Evolutionary conservation across 37 sponge, comb jelly and placozoan species (phyloP).

Genomic region (Chondrilla cf. caribensis): DNA sequence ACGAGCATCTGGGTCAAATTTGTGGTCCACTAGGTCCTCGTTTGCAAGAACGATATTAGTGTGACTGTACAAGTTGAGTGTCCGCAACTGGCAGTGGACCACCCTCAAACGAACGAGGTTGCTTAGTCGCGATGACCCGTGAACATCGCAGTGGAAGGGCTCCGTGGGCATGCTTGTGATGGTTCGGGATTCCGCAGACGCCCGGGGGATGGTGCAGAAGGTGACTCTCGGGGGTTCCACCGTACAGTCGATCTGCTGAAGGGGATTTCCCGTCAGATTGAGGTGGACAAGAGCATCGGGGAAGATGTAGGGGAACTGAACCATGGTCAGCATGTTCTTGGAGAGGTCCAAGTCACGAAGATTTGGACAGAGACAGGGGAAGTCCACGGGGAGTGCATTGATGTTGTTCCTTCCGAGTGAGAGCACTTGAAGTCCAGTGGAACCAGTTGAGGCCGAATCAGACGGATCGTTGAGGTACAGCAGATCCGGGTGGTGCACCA

Average conservation of each 20-base stretch:
- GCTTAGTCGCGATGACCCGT: conserved; percentile 26
- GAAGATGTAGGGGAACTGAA: conserved; percentile 51
- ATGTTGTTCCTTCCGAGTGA: conserved; percentile 68
- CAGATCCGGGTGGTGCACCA: conserved; percentile 43
- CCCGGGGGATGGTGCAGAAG: background rate
- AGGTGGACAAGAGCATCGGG: conserved; percentile 56
- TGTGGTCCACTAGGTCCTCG: background rate
- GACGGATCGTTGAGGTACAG: conserved; percentile 32
- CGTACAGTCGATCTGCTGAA: conserved; percentile 42
- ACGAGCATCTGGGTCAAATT: background rate
- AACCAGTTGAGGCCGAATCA: conserved; percentile 26
- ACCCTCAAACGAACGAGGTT: conserved; percentile 49
- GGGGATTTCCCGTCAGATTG: conserved; percentile 54
- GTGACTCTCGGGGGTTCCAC: background rate
- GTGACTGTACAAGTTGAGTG: conserved; percentile 41
- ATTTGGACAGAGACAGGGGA: conserved; percentile 82
- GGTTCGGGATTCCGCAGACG: background rate
- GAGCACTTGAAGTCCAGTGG: conserved; percentile 49
- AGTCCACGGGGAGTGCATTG: conserved; percentile 49
- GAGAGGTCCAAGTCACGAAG: conserved; percentile 62
- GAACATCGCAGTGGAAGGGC: conserved; percentile 39
- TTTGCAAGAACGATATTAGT: background rate
- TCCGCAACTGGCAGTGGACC: conserved; percentile 29
- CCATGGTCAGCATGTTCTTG: conserved; percentile 46
- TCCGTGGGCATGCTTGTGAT: background rate